These are phyloP conservation scores for human DNA, from an alignment of 2,113 vertebrate genomes.

Conservation along the genomic window GRCh38 chr1:232033501-232034000, in stretches of 20 bases:
- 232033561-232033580: neutral
- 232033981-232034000: fast-evolving
- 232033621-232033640: neutral
- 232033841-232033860: neutral
- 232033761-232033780: neutral
- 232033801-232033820: neutral
- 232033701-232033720: neutral
- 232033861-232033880: neutral
- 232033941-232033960: neutral
- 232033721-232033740: neutral
- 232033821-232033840: neutral
- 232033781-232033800: neutral
- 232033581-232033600: neutral
- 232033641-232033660: neutral
- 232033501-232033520: neutral
- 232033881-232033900: neutral
- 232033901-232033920: neutral
- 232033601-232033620: neutral
- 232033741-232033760: too few species aligned
- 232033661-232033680: neutral
- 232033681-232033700: neutral
- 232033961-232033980: neutral
- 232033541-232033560: fast-evolving
- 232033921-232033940: neutral
- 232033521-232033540: neutral